Evolutionary conservation across 2,113 vertebrate species (phyloP).

Genomic region (Corydoras sp.): DNA sequence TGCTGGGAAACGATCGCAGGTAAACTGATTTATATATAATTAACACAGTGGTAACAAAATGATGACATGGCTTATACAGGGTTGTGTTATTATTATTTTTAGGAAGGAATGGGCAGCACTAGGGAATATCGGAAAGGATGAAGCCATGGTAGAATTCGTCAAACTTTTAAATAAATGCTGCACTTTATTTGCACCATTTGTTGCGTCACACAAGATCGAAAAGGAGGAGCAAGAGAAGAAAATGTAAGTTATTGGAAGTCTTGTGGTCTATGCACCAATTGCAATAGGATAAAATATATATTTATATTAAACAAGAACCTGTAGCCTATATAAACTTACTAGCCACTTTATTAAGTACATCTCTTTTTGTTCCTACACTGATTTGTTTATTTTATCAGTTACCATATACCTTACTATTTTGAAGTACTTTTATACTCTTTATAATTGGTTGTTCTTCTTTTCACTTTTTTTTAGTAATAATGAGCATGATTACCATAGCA

Average conservation of each 20-base stretch:
- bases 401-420: too few species aligned
- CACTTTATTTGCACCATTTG: conserved; percentile 86
- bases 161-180: conserved; percentile 89
- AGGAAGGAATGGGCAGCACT: conserved; percentile 95
- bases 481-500: too few species aligned
- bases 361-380: too few species aligned
- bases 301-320: too few species aligned
- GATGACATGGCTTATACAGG: not conserved
- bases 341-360: too few species aligned
- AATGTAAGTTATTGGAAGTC: conserved; percentile 65
- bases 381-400: too few species aligned
- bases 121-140: conserved; percentile 85
- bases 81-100: conserved; percentile 13
- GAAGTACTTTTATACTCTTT: too few species aligned
- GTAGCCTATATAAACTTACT: too few species aligned
- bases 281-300: too few species aligned
- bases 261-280: too few species aligned
- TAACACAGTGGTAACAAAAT: not conserved
- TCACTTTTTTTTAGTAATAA: too few species aligned
- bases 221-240: conserved; percentile 92
- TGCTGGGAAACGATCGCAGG: conserved; percentile 95
- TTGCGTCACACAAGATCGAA: conserved; percentile 95
- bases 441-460: too few species aligned
- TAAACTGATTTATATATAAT: conserved; percentile 48
- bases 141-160: conserved; percentile 94